phyloP scores from a whole-genome alignment of 2,888 invertebrate species.

The Osedax frankpressi region DNA sequence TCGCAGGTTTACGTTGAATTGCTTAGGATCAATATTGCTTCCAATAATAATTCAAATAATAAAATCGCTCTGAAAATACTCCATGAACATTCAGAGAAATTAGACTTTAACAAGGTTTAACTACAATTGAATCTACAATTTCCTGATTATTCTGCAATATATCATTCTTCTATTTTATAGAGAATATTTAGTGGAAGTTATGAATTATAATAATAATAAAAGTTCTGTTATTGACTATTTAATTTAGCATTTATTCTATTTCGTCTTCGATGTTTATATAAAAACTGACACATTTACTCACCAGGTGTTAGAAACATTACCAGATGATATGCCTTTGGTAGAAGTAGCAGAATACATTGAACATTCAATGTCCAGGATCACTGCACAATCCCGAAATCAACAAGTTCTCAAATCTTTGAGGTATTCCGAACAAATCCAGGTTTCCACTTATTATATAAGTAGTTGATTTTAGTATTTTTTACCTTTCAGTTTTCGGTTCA shows the following conservation, averaged over 20 bases:
- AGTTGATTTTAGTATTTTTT: no score
- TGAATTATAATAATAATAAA: background rate
- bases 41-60: constrained; percentile 41
- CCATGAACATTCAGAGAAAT: constrained; percentile 68
- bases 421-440: constrained; percentile 72
- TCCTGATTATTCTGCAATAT: no score
- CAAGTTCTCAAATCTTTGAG: constrained; percentile 68
- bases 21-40: constrained; percentile 53
- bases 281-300: no score
- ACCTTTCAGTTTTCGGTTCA: background rate
- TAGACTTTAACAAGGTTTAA: constrained; percentile 69
- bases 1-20: constrained; percentile 55
- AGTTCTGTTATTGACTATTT: background rate
- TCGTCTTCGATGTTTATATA: no score
- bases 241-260: no score
- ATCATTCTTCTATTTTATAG: no score
- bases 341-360: constrained; percentile 55
- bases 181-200: no score
- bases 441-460: constrained; percentile 33
- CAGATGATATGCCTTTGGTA: constrained; percentile 63
- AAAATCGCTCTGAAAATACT: constrained; percentile 59
- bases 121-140: no score
- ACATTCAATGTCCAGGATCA: constrained; percentile 65
- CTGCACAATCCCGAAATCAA: constrained; percentile 61
- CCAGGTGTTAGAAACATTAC: constrained; percentile 65